Evolutionary conservation across 2,888 invertebrate species (phyloP).

Genomic region (Cyclophora albipunctata): DNA sequence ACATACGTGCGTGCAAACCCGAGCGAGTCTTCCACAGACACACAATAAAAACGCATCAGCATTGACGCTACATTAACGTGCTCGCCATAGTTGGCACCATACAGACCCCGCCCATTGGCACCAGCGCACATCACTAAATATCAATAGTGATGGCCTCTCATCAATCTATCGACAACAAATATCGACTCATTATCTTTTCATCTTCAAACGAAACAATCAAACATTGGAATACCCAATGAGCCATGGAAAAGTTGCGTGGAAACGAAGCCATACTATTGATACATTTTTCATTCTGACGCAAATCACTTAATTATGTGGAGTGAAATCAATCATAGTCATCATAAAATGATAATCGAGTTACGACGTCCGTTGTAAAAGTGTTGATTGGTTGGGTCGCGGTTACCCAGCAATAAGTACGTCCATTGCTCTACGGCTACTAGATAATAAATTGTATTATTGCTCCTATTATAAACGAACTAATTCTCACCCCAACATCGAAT

Average conservation of each 20-base stretch:
- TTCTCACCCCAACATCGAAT: conserved; percentile 18
- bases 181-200: conserved; percentile 2
- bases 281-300: conserved; percentile 15
- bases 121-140: conserved; percentile 39
- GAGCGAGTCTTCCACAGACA: conserved; percentile 40
- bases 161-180: conserved; percentile 36
- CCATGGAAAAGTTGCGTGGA: conserved; percentile 7
- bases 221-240: conserved; percentile 4
- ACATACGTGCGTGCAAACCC: conserved; percentile 21
- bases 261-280: conserved; percentile 8
- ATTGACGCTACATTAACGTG: conserved; percentile 67
- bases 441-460: background rate
- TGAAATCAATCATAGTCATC: conserved; percentile 28
- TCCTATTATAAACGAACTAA: conserved; percentile 2
- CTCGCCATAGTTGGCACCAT: conserved; percentile 71
- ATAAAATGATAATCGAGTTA: conserved; percentile 28
- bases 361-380: conserved; percentile 11
- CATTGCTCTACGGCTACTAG: background rate
- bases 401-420: no score
- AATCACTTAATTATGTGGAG: conserved; percentile 18
- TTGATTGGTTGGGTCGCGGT: conserved; percentile 8
- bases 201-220: conserved; percentile 2
- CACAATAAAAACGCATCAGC: conserved; percentile 57
- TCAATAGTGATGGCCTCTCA: conserved; percentile 46
- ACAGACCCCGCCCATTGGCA: conserved; percentile 61